A percentile compares a stretch with the other conserved stretches of the same genome.
Conservation (phyloP, 2,113 vertebrate species). For the Mustela lutreola region DNA sequence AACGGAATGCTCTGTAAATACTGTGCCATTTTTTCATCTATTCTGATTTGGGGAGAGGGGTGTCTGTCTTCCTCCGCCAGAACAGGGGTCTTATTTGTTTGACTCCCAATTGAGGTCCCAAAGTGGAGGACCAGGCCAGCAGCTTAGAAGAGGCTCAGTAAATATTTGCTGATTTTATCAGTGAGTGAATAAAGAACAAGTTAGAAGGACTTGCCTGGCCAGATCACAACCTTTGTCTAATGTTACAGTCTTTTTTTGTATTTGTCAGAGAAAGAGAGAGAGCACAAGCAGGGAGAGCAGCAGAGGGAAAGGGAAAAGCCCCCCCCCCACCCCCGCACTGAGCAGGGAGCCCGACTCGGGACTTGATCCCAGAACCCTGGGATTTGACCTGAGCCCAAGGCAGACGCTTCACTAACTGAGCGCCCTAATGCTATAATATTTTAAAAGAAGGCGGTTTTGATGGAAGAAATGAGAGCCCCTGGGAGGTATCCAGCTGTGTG, state of each 20-base stretch:
- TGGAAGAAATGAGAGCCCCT: accelerated
- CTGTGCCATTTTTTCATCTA: accelerated
- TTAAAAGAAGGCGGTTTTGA: not conserved
- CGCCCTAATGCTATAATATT: too few relatives aligned
- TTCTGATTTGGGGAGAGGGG: not conserved
- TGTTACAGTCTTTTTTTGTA: too few relatives aligned
- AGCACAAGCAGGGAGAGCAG: too few relatives aligned
- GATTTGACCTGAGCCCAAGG: too few relatives aligned
- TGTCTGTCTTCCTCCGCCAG: not conserved
- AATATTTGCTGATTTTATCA: not conserved
- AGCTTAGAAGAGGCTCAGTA: not conserved
- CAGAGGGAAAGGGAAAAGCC: too few relatives aligned
- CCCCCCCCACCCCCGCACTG: too few relatives aligned
- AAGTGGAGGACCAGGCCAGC: not conserved
- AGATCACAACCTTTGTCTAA: not conserved
- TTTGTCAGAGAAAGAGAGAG: too few relatives aligned
- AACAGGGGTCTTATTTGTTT: not conserved
- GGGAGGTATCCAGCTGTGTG: accelerated
- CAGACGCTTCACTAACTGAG: too few relatives aligned
- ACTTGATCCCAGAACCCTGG: too few relatives aligned
- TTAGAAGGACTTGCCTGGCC: not conserved
- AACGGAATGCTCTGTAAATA: accelerated
- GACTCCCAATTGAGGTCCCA: not conserved
- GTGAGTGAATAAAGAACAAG: not conserved
- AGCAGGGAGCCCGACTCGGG: too few relatives aligned